Conservation (phyloP, 2,797 vertebrate species). For the Intellagama lesueurii region DNA sequence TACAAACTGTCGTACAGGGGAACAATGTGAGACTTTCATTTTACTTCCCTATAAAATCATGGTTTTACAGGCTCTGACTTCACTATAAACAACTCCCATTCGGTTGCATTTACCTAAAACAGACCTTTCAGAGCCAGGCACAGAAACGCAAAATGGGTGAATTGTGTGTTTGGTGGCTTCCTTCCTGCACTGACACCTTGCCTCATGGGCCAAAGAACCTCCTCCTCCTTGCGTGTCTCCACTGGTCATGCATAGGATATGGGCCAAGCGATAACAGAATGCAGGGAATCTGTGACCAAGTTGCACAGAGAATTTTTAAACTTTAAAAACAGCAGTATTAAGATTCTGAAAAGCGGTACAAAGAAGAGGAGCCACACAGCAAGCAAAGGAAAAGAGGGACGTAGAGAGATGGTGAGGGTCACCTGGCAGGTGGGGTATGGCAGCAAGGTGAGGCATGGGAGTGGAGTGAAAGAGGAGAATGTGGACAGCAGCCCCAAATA, state of each 20-base stretch:
- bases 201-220: neutral
- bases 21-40: constrained; percentile 23
- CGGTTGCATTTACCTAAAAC: constrained; percentile 23
- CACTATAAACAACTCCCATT: constrained; percentile 55
- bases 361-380: neutral
- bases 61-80: constrained; percentile 57
- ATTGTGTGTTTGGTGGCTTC: neutral
- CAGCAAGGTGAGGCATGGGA: too few relatives aligned
- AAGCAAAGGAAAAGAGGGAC: neutral
- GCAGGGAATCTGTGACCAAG: neutral
- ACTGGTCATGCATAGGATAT: neutral
- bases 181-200: neutral
- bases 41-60: constrained; percentile 67
- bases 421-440: too few relatives aligned
- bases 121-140: constrained; percentile 17
- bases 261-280: neutral
- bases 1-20: constrained; percentile 60
- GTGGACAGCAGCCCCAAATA: too few relatives aligned
- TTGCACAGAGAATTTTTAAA: neutral
- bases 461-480: too few relatives aligned
- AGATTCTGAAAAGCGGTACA: neutral
- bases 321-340: neutral
- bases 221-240: neutral
- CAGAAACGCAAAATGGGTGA: neutral
- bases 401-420: too few relatives aligned